Evolutionary conservation across 1,140 invertebrate genomes (phyloP), one percentile per base, ranked within the genome.

Genomic region (Popillia japonica): DNA sequence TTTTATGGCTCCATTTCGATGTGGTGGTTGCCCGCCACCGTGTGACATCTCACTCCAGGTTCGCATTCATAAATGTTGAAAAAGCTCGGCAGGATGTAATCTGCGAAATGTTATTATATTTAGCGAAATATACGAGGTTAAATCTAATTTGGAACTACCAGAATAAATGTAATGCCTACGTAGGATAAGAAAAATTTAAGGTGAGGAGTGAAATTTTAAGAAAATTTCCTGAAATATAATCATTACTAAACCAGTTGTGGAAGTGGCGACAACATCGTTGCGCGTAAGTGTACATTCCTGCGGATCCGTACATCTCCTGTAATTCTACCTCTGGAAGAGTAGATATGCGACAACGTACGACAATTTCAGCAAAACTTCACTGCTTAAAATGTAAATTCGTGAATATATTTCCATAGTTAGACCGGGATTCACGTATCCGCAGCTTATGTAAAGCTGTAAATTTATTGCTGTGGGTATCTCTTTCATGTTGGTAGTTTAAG

Each of bases 1-100:
- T 82, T 82, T 82, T 82, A 82, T 79, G 75, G 78, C 76, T 34
- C 78, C 78, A 79, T 79, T 82, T 75, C 78, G 77, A 74, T 78
- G n/a, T n/a, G 73, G 77, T 76, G 79, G 80, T 80, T 75, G 75
- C 17, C 17, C 61, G 61, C 20, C 22, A 22, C 22, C 22, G 27
- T 68, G 76, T 80, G 79, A 80, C 80, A 78, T 78, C 80, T 80
- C 79, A 80, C 79, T 79, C 78, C 78, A 78, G 78, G 80, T 79
- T 81, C 78, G 78, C 79, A 79, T 74, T 78, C 78, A 78, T 80
- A 80, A 78, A 80, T 80, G 79, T 81, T 80, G 78, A 78, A 81
- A 81, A 81, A 79, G 79, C 78, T 81, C 78, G 78, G 78, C 1
- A 81, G 61, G 22, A 81, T 79, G 80, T 81, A 75, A 79, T 80